Base-by-base conservation (phyloP, 1,140 invertebrate species). In the Drosophila tropicalis region DNA sequence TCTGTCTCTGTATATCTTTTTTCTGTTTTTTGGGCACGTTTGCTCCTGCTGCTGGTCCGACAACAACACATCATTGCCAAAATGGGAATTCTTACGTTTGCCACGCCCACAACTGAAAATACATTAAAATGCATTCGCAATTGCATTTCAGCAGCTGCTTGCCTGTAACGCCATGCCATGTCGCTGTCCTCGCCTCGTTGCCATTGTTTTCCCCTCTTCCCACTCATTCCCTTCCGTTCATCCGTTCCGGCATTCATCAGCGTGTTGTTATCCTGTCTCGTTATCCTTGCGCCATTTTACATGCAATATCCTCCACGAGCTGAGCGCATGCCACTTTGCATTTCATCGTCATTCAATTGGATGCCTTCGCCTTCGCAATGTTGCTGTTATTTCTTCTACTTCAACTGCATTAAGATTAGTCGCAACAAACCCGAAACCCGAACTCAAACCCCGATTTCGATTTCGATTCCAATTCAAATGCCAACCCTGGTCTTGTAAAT, bases 121-220 rank as follows among this genome's bases (percentile, higher is more conserved):
- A 72, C 79, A 87, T 86, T 86, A 87, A 86, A 86, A 87, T 83
- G 55, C 82, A 86, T 79, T 70, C 41, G 70, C 65, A 76, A 80
- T 73, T 73, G 73, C 70, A 77, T 66, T 64, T 72, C 19, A 57
- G 34, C 56, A 36, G 34, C 34, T 36, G 34, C 29, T 29, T 62
- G 47, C 62, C 67, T 70, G 34, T 64, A 29, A 29, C 5, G 29
- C 29, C 29, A 29, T 29, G 29, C 29, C 29, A 29, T 29, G 29
- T 29, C 5, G 29, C 29, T 29, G 29, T 29, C 29, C 29, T 29
- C 29, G 29, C 29, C 29, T 5, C 29, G 29, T 29, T 29, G 29
- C 29, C 29, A 29, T 29, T 29, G 29, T 29, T 29, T 29, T 29
- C 29, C 63, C 70, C 70, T 13, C 29, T 5, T 54, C 34, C 15